Conservation (phyloP, 2,113 vertebrate species). For the Tricholaema leucomelas region DNA sequence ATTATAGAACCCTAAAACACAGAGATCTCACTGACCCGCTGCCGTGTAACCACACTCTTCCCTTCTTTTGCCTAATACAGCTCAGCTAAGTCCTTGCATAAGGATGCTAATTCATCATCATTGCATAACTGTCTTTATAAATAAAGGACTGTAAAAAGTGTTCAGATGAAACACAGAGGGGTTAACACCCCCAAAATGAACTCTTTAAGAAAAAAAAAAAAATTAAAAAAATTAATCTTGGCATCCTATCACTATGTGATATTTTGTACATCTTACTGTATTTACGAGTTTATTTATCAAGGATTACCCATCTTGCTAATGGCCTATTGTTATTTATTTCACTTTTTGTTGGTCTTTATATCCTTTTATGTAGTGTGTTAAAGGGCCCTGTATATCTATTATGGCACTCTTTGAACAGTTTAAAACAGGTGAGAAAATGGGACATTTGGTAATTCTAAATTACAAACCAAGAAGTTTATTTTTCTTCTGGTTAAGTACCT, state of each 20-base stretch:
- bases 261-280: conserved; percentile 96
- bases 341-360: conserved; percentile 86
- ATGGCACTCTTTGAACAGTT: conserved; percentile 79
- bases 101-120: conserved; percentile 81
- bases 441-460: conserved; percentile 77
- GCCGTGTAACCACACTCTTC: conserved; percentile 77
- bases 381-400: conserved; percentile 82
- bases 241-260: conserved; percentile 97
- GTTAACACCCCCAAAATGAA: conserved; percentile 71
- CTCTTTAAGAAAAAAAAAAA: conserved; percentile 74
- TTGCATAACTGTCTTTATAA: conserved; percentile 78
- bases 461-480: conserved; percentile 62
- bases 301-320: conserved; percentile 87
- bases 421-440: conserved; percentile 79
- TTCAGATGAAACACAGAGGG: conserved; percentile 80
- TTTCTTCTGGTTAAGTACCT: conserved; percentile 61
- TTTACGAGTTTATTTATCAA: conserved; percentile 92
- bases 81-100: conserved; percentile 80
- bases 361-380: conserved; percentile 83
- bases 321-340: conserved; percentile 91
- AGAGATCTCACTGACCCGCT: conserved; percentile 80
- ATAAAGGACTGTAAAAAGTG: conserved; percentile 80
- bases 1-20: conserved; percentile 80
- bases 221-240: conserved; percentile 76
- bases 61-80: conserved; percentile 81